Base-by-base conservation (phyloP, 2,888 invertebrate genomes). In the Stenolophus ochropezus region DNA sequence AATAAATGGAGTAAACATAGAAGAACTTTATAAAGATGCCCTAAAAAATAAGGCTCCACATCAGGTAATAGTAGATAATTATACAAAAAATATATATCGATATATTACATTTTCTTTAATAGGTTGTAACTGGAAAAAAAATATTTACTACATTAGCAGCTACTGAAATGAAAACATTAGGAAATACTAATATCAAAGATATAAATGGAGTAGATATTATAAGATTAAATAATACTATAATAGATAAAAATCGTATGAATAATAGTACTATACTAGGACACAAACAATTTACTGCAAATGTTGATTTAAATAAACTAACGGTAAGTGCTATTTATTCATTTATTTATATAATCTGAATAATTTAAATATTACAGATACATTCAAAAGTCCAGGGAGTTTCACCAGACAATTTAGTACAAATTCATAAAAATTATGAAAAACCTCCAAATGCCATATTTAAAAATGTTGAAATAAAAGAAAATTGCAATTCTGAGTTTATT, bases 1-100 rank as follows among this genome's bases (percentile, higher is more conserved):
- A 77, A 77, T 77, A 21, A 77, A 77, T 47, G 58, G 42, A 42
- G 77, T 77, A 23, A 56, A 61, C 58, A 77, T 77, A 33, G 61
- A 61, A 61, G 61, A 58, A 47, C 27, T 77, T 3, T 61, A 61
- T 61, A 47, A 77, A 6, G 77, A 77, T 77, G 77, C 77, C 14
- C 5, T 77, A 5, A 77, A 61, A 61, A 61, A 23, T 61, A 61
- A 18, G 56, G 18, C 21, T 6, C 0, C 11, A 21, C 11, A 61
- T 61, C 58, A 77, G 77, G 77, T 77, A 61, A 1, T 20, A 20
- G n/a, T 27, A 47, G 16, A 75, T n/a, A 49, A 6, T 8, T 3
- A 21, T 49, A n/a, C 47, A 11, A 42, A 42, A 18, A 1, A 1
- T 2, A 20, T n/a, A n/a, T n/a, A n/a, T n/a, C n/a, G n/a, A n/a